phyloP scores from a whole-genome alignment of 2,113 vertebrate genomes.

The Sphaerodactylus townsendi region DNA sequence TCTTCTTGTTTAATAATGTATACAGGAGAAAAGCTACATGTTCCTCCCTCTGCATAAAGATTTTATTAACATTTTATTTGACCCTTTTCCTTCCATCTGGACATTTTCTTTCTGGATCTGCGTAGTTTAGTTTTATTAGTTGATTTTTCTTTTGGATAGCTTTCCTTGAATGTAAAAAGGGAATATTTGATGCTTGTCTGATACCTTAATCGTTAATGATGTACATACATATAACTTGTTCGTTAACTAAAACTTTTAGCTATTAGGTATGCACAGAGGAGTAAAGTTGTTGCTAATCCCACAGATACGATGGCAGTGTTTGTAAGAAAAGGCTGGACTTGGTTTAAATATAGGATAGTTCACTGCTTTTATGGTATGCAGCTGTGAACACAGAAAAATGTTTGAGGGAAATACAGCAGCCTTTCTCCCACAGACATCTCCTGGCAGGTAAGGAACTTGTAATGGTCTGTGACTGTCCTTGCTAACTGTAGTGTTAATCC shows the following conservation, averaged over 20 bases:
- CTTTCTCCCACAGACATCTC: neutral
- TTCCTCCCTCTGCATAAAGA: slow-evolving; percentile 8
- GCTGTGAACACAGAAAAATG: neutral
- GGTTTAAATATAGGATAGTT: neutral
- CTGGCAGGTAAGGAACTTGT: neutral
- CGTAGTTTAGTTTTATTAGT: neutral
- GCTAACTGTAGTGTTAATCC: neutral
- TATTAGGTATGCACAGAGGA: neutral
- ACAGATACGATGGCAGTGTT: neutral
- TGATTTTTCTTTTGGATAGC: neutral
- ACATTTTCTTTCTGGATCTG: neutral
- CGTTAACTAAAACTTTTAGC: neutral
- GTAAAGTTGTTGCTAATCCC: neutral
- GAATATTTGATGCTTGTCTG: neutral
- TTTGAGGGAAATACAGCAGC: neutral
- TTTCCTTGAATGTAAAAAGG: neutral
- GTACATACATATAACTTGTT: neutral
- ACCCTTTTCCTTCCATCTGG: slow-evolving; percentile 4
- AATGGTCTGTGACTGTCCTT: neutral
- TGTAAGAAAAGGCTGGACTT: neutral
- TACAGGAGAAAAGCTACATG: slow-evolving; percentile 28
- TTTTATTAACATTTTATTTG: slow-evolving; percentile 36
- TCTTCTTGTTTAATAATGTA: slow-evolving; percentile 3
- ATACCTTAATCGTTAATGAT: neutral
- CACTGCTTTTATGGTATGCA: neutral